Percentiles rank a stretch among this genome's conserved stretches.
These are phyloP conservation scores for Rhipidura dahli DNA, from an alignment of 2,113 vertebrate species.

Conservation along the genomic window DNA sequence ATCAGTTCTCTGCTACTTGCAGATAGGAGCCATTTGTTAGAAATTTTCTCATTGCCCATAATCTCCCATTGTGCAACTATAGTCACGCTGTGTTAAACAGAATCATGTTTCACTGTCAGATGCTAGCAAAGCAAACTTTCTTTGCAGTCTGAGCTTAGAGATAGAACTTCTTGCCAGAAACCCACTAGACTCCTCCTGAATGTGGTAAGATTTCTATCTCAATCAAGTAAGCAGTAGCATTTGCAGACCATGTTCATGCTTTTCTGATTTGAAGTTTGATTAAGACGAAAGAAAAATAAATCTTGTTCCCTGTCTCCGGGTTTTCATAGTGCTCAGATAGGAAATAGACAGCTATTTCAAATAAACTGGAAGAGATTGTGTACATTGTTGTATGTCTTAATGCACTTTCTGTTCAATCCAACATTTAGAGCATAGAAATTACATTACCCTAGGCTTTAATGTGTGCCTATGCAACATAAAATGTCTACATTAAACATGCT, in stretches of 20 bases:
- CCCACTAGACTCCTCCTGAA: neutral
- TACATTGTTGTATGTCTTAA: neutral
- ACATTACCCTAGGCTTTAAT: neutral
- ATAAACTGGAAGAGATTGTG: neutral
- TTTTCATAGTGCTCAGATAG: neutral
- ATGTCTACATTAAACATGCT: neutral
- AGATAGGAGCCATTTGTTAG: slow-evolving; percentile 1
- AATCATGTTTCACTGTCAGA: slow-evolving; percentile 26
- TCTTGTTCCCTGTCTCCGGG: neutral
- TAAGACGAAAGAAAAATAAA: neutral
- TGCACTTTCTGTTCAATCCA: neutral
- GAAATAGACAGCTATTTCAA: neutral
- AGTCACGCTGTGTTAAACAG: neutral
- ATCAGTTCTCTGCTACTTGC: slow-evolving; percentile 8
- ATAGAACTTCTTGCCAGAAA: slow-evolving; percentile 1
- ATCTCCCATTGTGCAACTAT: neutral
- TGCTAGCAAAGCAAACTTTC: neutral
- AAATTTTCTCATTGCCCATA: neutral
- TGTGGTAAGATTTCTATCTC: neutral
- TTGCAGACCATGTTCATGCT: neutral
- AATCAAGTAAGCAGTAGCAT: neutral
- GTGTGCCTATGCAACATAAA: neutral
- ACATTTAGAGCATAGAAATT: neutral
- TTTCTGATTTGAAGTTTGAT: neutral
- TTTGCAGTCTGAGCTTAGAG: neutral